Percentiles rank a stretch among this genome's conserved stretches.
Evolutionary conservation across 2,113 vertebrate genomes (phyloP).

Genomic region (Atherinomorus stipes): DNA sequence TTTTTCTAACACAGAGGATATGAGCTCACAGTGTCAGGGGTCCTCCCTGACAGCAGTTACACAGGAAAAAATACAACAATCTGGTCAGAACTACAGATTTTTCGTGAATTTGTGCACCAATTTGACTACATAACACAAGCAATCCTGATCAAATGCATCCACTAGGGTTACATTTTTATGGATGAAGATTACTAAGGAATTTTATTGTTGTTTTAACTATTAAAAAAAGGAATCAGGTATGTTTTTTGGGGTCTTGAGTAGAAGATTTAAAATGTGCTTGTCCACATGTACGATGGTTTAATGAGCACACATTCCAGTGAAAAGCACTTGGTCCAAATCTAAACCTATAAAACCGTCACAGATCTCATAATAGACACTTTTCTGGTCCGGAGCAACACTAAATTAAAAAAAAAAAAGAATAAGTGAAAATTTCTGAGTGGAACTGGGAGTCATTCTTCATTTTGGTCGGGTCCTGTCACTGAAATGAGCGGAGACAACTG

Average conservation of each 20-base stretch:
- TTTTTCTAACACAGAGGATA: slow-evolving; percentile 52
- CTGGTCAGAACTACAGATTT: too few relatives aligned
- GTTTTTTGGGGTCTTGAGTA: too few relatives aligned
- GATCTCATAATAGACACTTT: background rate
- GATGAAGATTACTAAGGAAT: too few relatives aligned
- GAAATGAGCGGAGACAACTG: slow-evolving; percentile 59
- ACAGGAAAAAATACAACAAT: too few relatives aligned
- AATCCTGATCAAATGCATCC: too few relatives aligned
- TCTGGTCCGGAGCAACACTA: background rate
- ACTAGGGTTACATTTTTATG: too few relatives aligned
- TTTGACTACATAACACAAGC: too few relatives aligned
- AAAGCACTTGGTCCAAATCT: slow-evolving; percentile 1
- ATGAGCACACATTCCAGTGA: slow-evolving; percentile 17
- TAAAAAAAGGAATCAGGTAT: too few relatives aligned
- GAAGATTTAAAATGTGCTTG: too few relatives aligned
- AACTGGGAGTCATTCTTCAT: slow-evolving; percentile 17
- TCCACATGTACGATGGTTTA: background rate
- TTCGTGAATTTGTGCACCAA: too few relatives aligned
- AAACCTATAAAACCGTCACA: slow-evolving; percentile 1
- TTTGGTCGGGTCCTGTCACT: slow-evolving; percentile 9
- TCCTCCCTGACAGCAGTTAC: too few relatives aligned
- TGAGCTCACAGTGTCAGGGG: slow-evolving; percentile 54
- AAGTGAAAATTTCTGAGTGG: slow-evolving; percentile 6
- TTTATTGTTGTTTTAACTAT: too few relatives aligned
- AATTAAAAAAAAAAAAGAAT: background rate